Evolutionary conservation across 2,113 vertebrate species (phyloP), one percentile per base, ranked within the genome.

Genomic region (Deroptyus accipitrinus): DNA sequence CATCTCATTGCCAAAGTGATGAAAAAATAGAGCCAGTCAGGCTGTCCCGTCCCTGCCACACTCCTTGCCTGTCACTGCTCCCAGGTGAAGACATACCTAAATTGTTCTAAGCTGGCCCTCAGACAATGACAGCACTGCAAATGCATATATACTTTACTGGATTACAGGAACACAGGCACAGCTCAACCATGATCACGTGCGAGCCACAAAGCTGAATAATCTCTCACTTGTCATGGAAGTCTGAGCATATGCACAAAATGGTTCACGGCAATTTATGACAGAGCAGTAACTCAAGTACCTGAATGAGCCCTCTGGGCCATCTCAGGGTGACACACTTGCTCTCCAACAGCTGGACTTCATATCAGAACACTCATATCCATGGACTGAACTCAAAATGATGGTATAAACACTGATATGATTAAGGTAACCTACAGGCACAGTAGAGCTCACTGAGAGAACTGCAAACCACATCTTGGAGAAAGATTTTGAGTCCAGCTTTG

Each of bases 171-270:
- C 18, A 30, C 11, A 42, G 52, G 44, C 41, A 37, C 4, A 15
- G 63, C 63, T 70, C 57, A 46, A 22, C 20, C 28, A 7, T 0
- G 0, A 17, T 25, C 39, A n/a, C 0, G 0, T 1, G 1, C 0
- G 1, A 84, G 37, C 54, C 31, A 30, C 0, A 0, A 22, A 46
- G 66, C 51, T 35, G 11, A 75, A 19, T 4, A 46, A 25, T 14
- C 35, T 83, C 54, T 37, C 8, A 1, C n/a, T 24, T 27, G 20
- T 37, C 41, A 2, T 11, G 18, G 67, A 94, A 69, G 41, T 27
- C 20, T 0, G 11, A 28, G 44, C 4, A 28, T 27, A 10, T 49
- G 49, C 24, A 18, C 19, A 11, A 31, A 57, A 24, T 16, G 10
- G 12, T 11, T 91, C 24, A 2, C 0, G 10, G 42, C n/a, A 59